Evolutionary conservation across 1,140 invertebrate species (phyloP), one percentile per base, ranked within the genome.

Genomic region (Sweltsa coloradensis): DNA sequence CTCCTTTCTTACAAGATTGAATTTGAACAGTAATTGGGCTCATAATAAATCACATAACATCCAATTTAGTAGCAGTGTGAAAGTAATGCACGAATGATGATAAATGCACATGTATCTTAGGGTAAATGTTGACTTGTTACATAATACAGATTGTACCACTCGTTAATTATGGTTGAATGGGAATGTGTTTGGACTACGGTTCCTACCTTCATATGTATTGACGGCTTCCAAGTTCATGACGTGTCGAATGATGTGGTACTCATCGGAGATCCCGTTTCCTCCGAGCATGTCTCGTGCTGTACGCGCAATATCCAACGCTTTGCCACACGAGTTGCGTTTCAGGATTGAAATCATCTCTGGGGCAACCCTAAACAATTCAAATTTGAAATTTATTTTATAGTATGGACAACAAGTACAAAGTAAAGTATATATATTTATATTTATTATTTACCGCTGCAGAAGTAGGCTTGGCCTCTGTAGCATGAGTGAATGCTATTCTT

Each of bases 191-290:
- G n/a, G n/a, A n/a, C n/a, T n/a, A n/a, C n/a, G n/a, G n/a, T n/a
- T 43, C 46, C 57, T 62, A 73, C 96, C 97, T 81, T 99, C 97
- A 64, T 99, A 99, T 19, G 97, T 99, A 60, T 97, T 95, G 1
- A 99, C 96, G 23, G 92, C 81, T 70, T 99, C 97, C 45, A 99
- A 72, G 71, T 99, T 99, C 80, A 97, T 89, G 5, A 92, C 76
- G 66, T 99, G 97, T 45, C 97, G 72, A 49, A 99, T 98, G 29
- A 99, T 69, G 58, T 97, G 90, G 60, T 95, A 97, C 61, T 97
- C 93, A 67, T 97, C 93, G 44, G 83, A 85, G 52, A 97, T 88
- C 13, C 93, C 93, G 68, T 97, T 97, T 18, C 83, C 93, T 4
- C 97, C 97, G 1, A 99, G 72, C 81, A 98, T 96, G 60, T 99